Percentiles rank a stretch among this genome's conserved stretches.
Evolutionary conservation across 1,140 invertebrate species (phyloP).

Genomic region (Drosophila sturtevanti): DNA sequence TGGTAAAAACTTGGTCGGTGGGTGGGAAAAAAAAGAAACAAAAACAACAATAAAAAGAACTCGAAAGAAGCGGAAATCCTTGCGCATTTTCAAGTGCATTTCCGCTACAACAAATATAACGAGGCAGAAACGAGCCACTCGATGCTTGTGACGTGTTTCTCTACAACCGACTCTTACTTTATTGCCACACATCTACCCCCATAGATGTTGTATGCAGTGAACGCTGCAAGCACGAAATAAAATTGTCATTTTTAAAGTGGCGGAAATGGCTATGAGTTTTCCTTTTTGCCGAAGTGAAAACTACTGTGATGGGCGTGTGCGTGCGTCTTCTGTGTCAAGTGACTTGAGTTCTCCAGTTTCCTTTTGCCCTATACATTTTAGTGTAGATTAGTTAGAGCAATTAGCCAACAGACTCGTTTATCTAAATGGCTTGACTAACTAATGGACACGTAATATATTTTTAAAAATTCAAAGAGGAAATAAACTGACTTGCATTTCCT

Average conservation of each 20-base stretch:
- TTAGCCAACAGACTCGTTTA: slow-evolving; percentile 8
- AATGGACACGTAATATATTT: background rate
- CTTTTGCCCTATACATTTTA: slow-evolving; percentile 25
- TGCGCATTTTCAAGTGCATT: slow-evolving; percentile 68
- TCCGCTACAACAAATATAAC: slow-evolving; percentile 52
- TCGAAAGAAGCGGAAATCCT: slow-evolving; percentile 57
- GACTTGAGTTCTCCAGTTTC: slow-evolving; percentile 37
- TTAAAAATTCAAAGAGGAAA: background rate
- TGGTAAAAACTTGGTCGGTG: background rate
- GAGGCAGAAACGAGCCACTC: slow-evolving; percentile 26
- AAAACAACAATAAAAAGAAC: slow-evolving; percentile 2
- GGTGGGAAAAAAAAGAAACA: background rate
- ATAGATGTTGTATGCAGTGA: slow-evolving; percentile 21
- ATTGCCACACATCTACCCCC: background rate
- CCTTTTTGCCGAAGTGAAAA: slow-evolving; percentile 30
- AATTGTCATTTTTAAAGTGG: slow-evolving; percentile 54
- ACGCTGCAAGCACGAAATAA: slow-evolving; percentile 42
- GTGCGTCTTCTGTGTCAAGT: slow-evolving; percentile 41
- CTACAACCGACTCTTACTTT: background rate
- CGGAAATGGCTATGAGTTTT: slow-evolving; percentile 50
- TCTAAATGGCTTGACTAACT: background rate
- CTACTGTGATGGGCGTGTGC: slow-evolving; percentile 6
- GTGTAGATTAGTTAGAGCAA: slow-evolving; percentile 16
- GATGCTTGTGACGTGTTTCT: slow-evolving; percentile 36
- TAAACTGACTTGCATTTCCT: background rate